Conservation (phyloP, 2,113 vertebrate species). For the Corythaeola cristata region DNA sequence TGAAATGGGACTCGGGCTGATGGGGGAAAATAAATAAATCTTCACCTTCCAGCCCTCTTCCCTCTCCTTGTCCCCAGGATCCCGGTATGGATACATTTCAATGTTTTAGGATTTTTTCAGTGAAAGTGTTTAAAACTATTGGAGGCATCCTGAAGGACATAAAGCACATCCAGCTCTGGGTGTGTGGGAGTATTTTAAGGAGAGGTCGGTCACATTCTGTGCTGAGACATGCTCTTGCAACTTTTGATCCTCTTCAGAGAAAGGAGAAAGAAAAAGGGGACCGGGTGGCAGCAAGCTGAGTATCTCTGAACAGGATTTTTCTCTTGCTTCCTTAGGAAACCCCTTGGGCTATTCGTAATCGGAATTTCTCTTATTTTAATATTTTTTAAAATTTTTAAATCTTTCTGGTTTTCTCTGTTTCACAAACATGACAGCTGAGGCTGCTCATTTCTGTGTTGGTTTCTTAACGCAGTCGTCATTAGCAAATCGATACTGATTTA, state of each 20-base stretch:
- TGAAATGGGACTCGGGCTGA: slow-evolving; percentile 6
- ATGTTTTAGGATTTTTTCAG: not conserved
- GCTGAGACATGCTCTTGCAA: not conserved
- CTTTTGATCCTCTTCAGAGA: not conserved
- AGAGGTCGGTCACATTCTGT: not conserved
- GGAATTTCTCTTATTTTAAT: not conserved
- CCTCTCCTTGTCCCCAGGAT: not conserved
- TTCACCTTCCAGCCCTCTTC: not conserved
- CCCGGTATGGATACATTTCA: not conserved
- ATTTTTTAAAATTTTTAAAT: not conserved
- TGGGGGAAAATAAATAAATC: not conserved
- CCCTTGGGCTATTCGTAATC: not conserved
- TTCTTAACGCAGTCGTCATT: not conserved
- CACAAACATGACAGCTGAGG: not conserved
- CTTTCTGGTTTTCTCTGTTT: not conserved
- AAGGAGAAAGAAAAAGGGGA: not conserved
- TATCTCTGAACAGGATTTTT: not conserved
- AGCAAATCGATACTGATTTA: slow-evolving; percentile 24
- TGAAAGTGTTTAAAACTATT: not conserved
- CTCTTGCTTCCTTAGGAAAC: not conserved
- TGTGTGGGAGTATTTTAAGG: slow-evolving; percentile 5
- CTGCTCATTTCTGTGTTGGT: not conserved
- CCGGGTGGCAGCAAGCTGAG: not conserved
- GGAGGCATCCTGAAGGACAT: not conserved
- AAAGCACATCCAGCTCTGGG: not conserved